Evolutionary conservation across 2,797 vertebrate genomes (phyloP).

Genomic region (Malurus leucopterus): DNA sequence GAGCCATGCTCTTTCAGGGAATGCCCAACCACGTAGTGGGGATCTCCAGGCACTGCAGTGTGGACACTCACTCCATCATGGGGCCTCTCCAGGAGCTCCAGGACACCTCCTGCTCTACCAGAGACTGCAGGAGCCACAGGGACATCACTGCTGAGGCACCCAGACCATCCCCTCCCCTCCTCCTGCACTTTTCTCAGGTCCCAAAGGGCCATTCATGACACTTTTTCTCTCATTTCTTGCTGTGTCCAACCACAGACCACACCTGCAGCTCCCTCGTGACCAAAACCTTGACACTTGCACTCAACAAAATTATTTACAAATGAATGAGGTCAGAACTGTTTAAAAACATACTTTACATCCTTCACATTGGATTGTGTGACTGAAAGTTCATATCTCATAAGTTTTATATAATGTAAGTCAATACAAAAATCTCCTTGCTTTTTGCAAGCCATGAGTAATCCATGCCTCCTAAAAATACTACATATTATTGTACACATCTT

Average conservation of each 20-base stretch:
- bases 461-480: neutral
- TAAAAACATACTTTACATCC: neutral
- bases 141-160: rapidly evolving
- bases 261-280: rapidly evolving
- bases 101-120: neutral
- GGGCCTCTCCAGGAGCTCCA: neutral
- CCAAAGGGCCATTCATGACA: neutral
- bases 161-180: neutral
- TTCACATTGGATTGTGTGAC: neutral
- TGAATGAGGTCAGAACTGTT: neutral
- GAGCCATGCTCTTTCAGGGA: neutral
- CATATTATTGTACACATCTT: neutral
- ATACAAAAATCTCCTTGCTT: neutral
- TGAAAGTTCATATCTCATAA: neutral
- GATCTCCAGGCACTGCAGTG: neutral
- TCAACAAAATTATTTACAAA: neutral
- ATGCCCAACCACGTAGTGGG: neutral
- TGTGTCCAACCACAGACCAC: rapidly evolving
- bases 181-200: rapidly evolving
- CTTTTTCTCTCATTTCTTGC: neutral
- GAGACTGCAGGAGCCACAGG: rapidly evolving
- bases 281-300: neutral
- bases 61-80: neutral
- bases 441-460: neutral
- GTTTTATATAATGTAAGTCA: neutral